phyloP scores from a whole-genome alignment of 2,888 invertebrate genomes.

The Heliconius hortense region DNA sequence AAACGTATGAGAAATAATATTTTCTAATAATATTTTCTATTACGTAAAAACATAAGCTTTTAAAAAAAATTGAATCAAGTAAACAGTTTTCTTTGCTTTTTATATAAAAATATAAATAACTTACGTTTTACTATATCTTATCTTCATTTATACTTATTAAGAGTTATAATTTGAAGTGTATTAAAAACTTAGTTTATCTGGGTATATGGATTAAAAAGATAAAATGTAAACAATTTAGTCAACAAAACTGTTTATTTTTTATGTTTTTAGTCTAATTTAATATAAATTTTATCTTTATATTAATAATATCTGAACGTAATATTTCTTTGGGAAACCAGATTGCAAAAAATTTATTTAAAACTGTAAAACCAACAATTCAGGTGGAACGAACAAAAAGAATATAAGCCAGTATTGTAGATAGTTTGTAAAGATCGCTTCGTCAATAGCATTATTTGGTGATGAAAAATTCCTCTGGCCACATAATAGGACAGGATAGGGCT shows the following conservation, averaged over 20 bases:
- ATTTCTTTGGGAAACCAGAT: not conserved
- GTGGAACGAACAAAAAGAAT: not conserved
- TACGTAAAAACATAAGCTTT: no score
- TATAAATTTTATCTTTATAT: not conserved
- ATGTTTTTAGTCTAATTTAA: not conserved
- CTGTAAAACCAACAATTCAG: not conserved
- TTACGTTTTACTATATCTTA: no score
- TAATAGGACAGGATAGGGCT: not conserved
- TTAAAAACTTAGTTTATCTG: no score
- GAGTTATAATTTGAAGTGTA: no score
- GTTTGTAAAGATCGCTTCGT: not conserved
- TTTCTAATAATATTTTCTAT: no score
- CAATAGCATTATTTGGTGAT: slow-evolving; percentile 8
- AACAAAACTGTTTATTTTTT: no score
- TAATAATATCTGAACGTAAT: not conserved
- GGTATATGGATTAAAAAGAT: no score
- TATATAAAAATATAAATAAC: no score
- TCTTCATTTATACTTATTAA: no score
- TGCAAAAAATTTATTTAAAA: not conserved
- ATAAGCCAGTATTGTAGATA: not conserved
- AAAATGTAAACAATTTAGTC: no score
- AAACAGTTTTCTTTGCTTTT: no score
- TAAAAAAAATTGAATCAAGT: no score
- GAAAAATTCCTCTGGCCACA: not conserved
- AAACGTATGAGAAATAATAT: not conserved